Percentiles rank a stretch among this genome's conserved stretches.
Evolutionary conservation across 2,888 invertebrate genomes (phyloP).

Genomic region (Coecobrya sp.): DNA sequence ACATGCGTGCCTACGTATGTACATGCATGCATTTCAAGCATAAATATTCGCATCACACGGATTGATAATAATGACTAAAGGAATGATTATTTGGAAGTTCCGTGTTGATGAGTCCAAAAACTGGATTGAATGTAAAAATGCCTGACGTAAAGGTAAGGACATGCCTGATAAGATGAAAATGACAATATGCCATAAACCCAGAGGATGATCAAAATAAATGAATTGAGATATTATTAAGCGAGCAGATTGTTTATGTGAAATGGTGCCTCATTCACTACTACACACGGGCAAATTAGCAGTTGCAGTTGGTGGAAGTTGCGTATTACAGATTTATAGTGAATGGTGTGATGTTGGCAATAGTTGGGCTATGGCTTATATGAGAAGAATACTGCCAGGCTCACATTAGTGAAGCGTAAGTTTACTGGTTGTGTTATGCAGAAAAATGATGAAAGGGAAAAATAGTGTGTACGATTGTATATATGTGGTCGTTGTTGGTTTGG

Average conservation of each 20-base stretch:
- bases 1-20: background rate
- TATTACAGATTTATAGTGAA: background rate
- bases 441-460: background rate
- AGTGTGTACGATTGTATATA: background rate
- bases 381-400: no score
- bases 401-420: background rate
- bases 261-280: background rate
- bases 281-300: background rate
- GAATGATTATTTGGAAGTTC: background rate
- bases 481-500: background rate
- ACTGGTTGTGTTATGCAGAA: background rate
- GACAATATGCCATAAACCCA: background rate
- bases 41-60: background rate
- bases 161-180: background rate
- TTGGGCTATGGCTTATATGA: no score
- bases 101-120: background rate
- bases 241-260: background rate
- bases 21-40: conserved; percentile 9
- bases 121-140: background rate
- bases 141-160: background rate
- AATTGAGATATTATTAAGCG: conserved; percentile 3
- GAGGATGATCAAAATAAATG: background rate
- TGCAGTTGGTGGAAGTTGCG: conserved; percentile 14
- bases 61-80: background rate
- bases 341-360: background rate